Base-by-base conservation (phyloP, 2,888 invertebrate species). In the Gastracanthus pulcherrimus region DNA sequence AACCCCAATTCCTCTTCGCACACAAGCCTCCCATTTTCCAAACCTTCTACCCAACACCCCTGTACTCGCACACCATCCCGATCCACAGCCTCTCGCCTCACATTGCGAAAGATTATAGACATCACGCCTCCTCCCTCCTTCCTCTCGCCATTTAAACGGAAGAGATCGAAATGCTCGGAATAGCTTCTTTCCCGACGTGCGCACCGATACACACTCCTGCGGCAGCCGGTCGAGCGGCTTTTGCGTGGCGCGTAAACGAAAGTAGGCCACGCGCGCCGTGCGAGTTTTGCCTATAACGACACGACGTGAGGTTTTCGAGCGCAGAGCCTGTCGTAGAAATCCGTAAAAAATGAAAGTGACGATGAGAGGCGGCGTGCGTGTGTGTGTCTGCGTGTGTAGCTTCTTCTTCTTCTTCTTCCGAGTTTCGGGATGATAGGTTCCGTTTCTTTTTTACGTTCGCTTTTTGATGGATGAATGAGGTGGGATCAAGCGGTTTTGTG, bases 201-300 rank as follows among this genome's bases (percentile, higher is more conserved):
- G 19, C 36, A 2, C 4, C 34, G 26, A n/a, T 6, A n/a, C n/a
- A n/a, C n/a, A 6, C 45, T 6, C 2, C 23, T 9, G 51, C 2
- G 5, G 9, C 1, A 31, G 69, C 36, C 38, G 55, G 55, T 58
- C 71, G 26, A 19, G 58, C 71, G 34, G 34, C 23, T 58, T 71
- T 58, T 55, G 62, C 64, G 29, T 16, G 9, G 76, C 38, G 38
- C n/a, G 41, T 31, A 9, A 29, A 31, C 58, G 67, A 74, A 79
- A 79, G 79, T 79, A 74, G 79, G 79, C 38, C 67, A 48, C 45
- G n/a, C n/a, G n/a, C n/a, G n/a, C n/a, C n/a, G n/a, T n/a, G n/a
- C n/a, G 67, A 45, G 67, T 67, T 67, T 67, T 45, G 45, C 67
- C 45, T 23, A 45, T 41, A 19, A 19, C 13, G 26, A 55, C 55